Evolutionary conservation across 2,888 invertebrate genomes (phyloP), one percentile per base, ranked within the genome.

Genomic region (Pocota personata): DNA sequence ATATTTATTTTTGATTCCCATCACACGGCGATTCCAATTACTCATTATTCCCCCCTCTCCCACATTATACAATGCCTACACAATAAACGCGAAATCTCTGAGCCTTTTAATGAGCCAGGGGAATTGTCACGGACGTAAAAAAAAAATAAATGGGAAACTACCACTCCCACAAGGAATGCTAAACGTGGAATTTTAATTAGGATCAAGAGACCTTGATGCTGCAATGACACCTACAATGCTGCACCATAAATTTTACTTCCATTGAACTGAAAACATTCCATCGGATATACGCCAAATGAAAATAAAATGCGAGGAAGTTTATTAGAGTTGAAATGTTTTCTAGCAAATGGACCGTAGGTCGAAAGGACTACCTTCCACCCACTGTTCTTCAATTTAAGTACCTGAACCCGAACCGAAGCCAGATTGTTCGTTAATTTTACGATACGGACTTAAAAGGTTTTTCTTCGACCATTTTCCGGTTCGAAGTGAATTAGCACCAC

Each of bases 371-470:
- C 19, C 46, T 10, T 16, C 46, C 19, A 46, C 2, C 10, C 10
- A 46, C 10, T 19, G 14, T 30, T n/a, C 6, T 30, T 32, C 35
- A 57, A 35, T 27, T 35, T 57, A 35, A 57, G 32, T 19, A 32
- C 57, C 35, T 35, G 19, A 35, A 32, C 5, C 32, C 32, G 12
- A 19, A 46, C 48, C 1, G 12, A 30, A 35, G 24, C 19, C 46
- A 21, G n/a, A 32, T 46, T 64, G 21, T 43, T 64, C 21, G 43
- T 30, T 48, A 46, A 48, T 64, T 64, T 64, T 46, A 64, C n/a
- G 14, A n/a, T 2, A 2, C 8, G 40, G 14, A 30, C 35, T 7
- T 32, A 30, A 64, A 64, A 21, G 3, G 46, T 8, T 64, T 46
- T 46, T 8, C 8, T 5, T 37, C n/a, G n/a, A n/a, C 12, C 57